phyloP scores from a whole-genome alignment of 2,113 vertebrate species.

The Zosterops borbonicus region DNA sequence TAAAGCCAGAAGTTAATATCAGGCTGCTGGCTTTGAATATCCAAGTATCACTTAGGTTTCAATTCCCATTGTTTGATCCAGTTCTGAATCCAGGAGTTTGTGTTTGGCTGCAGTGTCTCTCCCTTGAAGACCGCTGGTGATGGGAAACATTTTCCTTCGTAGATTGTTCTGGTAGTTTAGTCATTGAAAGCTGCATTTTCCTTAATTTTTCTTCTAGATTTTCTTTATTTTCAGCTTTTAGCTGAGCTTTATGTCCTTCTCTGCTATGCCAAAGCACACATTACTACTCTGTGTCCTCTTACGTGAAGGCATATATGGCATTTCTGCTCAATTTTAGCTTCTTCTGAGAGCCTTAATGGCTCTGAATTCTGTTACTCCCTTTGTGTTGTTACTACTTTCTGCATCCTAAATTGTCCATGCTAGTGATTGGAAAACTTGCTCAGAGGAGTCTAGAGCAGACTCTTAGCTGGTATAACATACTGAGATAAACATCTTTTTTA shows the following conservation, averaged over 20 bases:
- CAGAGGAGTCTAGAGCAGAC: neutral
- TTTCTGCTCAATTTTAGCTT: neutral
- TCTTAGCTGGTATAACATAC: neutral
- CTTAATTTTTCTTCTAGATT: neutral
- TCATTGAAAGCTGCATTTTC: neutral
- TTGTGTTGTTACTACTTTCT: neutral
- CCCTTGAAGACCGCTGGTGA: neutral
- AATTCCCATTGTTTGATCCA: neutral
- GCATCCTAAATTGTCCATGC: neutral
- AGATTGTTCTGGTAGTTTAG: neutral
- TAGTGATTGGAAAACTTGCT: neutral
- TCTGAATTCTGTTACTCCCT: neutral
- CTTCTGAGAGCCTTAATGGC: neutral
- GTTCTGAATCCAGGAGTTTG: neutral
- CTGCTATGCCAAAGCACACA: neutral
- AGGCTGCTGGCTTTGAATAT: neutral
- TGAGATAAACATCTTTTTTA: neutral
- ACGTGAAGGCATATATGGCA: neutral
- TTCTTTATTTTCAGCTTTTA: neutral
- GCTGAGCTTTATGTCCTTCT: neutral
- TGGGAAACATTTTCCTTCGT: neutral
- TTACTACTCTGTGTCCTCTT: neutral
- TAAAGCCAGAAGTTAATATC: neutral
- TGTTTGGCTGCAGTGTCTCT: neutral
- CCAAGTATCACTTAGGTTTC: neutral